Evolutionary conservation across 2,797 vertebrate genomes (phyloP).

Genomic region (Clarias fuscus): DNA sequence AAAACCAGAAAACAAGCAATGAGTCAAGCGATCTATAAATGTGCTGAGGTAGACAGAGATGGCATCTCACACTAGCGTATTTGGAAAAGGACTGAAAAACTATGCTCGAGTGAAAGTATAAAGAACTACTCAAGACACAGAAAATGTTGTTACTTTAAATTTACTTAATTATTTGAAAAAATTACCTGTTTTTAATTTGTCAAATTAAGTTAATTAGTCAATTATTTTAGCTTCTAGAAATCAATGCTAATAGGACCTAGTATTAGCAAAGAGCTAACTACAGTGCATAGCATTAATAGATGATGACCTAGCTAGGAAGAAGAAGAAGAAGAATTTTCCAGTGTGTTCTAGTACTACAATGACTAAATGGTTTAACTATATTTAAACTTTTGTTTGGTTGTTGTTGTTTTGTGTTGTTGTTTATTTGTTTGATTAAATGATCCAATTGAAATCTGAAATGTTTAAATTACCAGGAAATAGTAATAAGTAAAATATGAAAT

Average conservation of each 20-base stretch:
- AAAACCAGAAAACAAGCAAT: conserved; percentile 28
- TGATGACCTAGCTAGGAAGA: too few relatives aligned
- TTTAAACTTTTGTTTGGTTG: too few relatives aligned
- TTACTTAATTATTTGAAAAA: background rate
- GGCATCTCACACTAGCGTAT: background rate
- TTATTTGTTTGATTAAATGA: too few relatives aligned
- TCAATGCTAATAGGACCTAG: background rate
- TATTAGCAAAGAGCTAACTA: background rate
- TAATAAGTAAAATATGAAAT: too few relatives aligned
- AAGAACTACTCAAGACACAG: background rate
- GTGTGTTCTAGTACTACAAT: too few relatives aligned
- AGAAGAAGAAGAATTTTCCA: too few relatives aligned
- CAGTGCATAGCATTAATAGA: too few relatives aligned
- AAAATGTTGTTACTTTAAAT: background rate
- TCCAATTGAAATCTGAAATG: too few relatives aligned
- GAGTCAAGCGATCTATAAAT: conserved; percentile 14
- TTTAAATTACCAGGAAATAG: too few relatives aligned
- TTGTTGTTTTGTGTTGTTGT: too few relatives aligned
- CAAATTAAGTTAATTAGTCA: background rate
- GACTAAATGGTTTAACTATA: too few relatives aligned
- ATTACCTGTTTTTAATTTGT: background rate
- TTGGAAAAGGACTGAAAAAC: background rate
- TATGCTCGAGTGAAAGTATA: background rate
- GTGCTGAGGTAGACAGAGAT: background rate
- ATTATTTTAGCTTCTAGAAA: background rate